Conservation (phyloP, 2,888 invertebrate species). For the Pantelozetes paolii region DNA sequence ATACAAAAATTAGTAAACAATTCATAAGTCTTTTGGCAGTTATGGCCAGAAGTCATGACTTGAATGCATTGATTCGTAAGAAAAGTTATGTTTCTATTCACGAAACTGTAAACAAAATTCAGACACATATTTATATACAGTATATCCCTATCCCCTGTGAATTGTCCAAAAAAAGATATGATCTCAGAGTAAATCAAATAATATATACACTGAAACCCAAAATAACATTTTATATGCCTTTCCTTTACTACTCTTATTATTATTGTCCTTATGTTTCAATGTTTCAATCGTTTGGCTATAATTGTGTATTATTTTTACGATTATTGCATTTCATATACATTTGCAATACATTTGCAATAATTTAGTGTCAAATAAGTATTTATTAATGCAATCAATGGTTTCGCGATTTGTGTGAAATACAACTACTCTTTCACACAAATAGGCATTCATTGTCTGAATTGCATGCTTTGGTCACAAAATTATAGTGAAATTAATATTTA, state of each 20-base stretch:
- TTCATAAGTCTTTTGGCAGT: too few relatives aligned
- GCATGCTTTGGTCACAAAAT: too few relatives aligned
- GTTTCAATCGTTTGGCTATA: neutral
- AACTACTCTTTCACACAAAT: neutral
- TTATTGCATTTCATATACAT: neutral
- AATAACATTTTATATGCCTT: too few relatives aligned
- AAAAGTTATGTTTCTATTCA: neutral
- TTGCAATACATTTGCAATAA: neutral
- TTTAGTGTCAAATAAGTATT: neutral
- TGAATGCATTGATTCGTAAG: neutral
- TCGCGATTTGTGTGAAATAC: neutral
- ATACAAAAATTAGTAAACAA: neutral
- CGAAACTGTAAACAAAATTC: neutral
- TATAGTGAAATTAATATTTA: too few relatives aligned
- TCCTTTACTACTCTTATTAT: too few relatives aligned
- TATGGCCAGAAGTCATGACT: slow-evolving; percentile 17
- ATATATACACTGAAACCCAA: too few relatives aligned
- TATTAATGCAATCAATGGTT: neutral
- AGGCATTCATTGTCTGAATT: neutral
- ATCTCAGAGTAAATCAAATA: too few relatives aligned
- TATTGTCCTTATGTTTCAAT: slow-evolving; percentile 3
- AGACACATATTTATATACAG: neutral
- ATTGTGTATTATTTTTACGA: neutral
- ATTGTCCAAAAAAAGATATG: neutral
- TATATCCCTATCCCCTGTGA: neutral